Base-by-base conservation (phyloP, 2,888 invertebrate genomes). In the Tubiluchus corallicola region DNA sequence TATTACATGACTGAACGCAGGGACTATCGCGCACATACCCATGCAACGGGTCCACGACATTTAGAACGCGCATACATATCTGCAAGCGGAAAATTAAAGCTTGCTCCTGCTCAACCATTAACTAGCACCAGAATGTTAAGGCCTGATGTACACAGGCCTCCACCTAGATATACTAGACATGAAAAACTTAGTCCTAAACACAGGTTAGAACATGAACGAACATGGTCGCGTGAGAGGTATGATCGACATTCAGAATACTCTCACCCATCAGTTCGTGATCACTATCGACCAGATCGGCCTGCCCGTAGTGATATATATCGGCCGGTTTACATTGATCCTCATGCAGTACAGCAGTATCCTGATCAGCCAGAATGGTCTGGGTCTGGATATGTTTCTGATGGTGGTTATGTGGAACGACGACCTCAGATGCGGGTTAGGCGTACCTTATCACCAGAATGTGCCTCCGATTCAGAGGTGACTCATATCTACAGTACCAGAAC, bases 1-100 rank as follows among this genome's bases (percentile, higher is more conserved):
- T 29, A 29, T n/a, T 29, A 29, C 29, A 9, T 29, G 9, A n/a
- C n/a, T 5, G 9, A 9, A n/a, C n/a, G n/a, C n/a, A n/a, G n/a
- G n/a, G 29, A 29, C 9, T n/a, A 54, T 55, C 63, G 67, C 38
- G 60, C 62, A 50, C 59, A 65, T 54, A 55, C 62, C 17, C 67
- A 73, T 48, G 64, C 68, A 21, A 63, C 65, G 47, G 63, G 76
- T 41, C 16, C 18, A 45, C 44, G 29, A 9, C 29, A 29, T n/a
- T 17, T 41, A 44, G 37, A 49, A 46, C 17, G 40, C 41, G 18
- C 46, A 47, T 20, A 29, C 29, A 29, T 29, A 9, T 29, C 29
- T 9, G 29, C 29, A 29, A 29, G 29, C 29, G 29, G 29, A 9
- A 29, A 29, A n/a, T n/a, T 29, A n/a, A 29, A 29, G 29, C 29